A percentile compares a stretch with the other conserved stretches of the same genome.
phyloP scores from a whole-genome alignment of 2,797 vertebrate species.

The Borostomias antarcticus region DNA sequence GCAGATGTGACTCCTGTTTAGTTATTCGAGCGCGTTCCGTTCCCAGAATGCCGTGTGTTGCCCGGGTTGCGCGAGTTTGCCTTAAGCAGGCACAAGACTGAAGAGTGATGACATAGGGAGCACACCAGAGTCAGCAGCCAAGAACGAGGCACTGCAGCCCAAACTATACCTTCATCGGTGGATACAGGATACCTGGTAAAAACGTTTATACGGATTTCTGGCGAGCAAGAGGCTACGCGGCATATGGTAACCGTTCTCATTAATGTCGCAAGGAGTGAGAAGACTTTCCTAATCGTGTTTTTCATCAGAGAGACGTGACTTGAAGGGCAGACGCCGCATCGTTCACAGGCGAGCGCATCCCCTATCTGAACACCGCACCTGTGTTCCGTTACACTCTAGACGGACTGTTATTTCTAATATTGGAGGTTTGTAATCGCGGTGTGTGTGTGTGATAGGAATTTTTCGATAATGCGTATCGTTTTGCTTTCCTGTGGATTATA shows the following conservation, averaged over 20 bases:
- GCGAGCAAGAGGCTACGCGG: no score
- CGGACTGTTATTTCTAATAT: background rate
- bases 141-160: constrained; percentile 8
- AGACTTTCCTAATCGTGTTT: constrained; percentile 5
- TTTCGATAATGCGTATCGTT: background rate
- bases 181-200: constrained; percentile 32
- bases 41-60: constrained; percentile 11
- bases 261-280: constrained; percentile 5
- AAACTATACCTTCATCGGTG: constrained; percentile 5
- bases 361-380: background rate
- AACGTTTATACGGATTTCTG: background rate
- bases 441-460: background rate
- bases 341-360: background rate
- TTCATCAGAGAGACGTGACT: background rate
- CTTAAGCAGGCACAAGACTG: background rate
- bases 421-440: background rate
- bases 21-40: background rate
- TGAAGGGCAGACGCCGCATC: constrained; percentile 8
- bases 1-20: background rate
- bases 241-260: no score
- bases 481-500: background rate
- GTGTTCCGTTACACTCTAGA: background rate
- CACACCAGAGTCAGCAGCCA: background rate
- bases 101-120: background rate
- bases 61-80: constrained; percentile 1